phyloP scores from a whole-genome alignment of 2,113 vertebrate genomes.

The Gymnocephalus cernua region DNA sequence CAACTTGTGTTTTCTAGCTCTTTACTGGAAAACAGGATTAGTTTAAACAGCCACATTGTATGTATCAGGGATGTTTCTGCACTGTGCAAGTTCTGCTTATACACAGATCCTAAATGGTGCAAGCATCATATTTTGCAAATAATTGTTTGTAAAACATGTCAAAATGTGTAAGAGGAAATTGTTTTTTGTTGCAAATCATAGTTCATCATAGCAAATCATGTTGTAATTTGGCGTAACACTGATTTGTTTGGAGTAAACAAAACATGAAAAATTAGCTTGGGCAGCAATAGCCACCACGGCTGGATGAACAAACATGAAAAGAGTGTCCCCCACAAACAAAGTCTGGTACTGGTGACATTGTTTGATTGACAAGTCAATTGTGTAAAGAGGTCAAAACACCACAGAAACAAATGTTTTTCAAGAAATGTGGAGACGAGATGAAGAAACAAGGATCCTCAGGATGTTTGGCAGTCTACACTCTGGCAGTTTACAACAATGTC shows the following conservation, averaged over 20 bases:
- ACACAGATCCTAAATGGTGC: too few relatives aligned
- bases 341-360: background rate
- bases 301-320: constrained; percentile 1
- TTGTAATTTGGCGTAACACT: background rate
- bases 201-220: background rate
- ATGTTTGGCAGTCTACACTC: constrained; percentile 36
- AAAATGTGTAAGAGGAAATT: too few relatives aligned
- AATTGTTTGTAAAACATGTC: too few relatives aligned
- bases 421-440: constrained; percentile 9
- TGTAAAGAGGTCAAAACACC: background rate
- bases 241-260: constrained; percentile 15
- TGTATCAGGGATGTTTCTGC: too few relatives aligned
- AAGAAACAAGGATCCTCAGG: constrained; percentile 17
- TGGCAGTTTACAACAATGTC: constrained; percentile 45
- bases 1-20: background rate
- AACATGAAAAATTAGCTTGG: background rate
- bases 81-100: too few relatives aligned
- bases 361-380: constrained; percentile 21
- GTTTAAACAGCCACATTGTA: too few relatives aligned
- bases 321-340: background rate
- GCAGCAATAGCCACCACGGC: background rate
- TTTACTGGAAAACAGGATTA: too few relatives aligned
- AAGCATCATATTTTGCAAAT: too few relatives aligned
- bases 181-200: too few relatives aligned
- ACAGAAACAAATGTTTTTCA: background rate